phyloP scores from a whole-genome alignment of 1,140 invertebrate species.

The Orussus abietinus region DNA sequence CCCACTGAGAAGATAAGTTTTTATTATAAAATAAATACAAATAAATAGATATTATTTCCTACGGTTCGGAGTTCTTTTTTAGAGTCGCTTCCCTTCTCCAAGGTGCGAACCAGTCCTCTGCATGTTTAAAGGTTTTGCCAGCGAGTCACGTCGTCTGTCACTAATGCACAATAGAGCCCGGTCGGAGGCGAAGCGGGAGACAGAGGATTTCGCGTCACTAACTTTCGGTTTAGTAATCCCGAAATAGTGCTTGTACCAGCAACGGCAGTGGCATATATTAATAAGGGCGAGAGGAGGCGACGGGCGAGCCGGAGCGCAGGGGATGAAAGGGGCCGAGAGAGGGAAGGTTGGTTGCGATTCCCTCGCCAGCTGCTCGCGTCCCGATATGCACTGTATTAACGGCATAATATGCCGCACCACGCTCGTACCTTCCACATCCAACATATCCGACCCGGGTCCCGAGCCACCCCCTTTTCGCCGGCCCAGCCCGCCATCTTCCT shows the following conservation, averaged over 20 bases:
- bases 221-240: constrained; percentile 31
- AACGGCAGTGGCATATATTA: constrained; percentile 33
- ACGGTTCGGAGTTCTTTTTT: too few relatives aligned
- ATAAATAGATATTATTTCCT: too few relatives aligned
- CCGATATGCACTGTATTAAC: constrained; percentile 47
- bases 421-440: constrained; percentile 29
- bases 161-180: too few relatives aligned
- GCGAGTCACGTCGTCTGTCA: too few relatives aligned
- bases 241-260: constrained; percentile 32
- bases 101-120: too few relatives aligned
- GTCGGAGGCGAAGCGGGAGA: background rate
- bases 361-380: constrained; percentile 36
- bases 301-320: constrained; percentile 11
- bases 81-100: too few relatives aligned
- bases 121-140: too few relatives aligned
- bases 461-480: constrained; percentile 1
- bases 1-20: too few relatives aligned
- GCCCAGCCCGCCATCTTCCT: constrained; percentile 20
- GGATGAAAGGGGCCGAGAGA: constrained; percentile 2
- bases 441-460: constrained; percentile 26
- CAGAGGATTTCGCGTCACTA: constrained; percentile 20
- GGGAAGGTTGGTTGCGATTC: constrained; percentile 32
- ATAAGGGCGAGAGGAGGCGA: constrained; percentile 29
- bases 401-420: constrained; percentile 41
- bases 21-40: too few relatives aligned